Evolutionary conservation across 2,888 invertebrate genomes (phyloP), one percentile per base, ranked within the genome.

Genomic region (Netelia virgata): DNA sequence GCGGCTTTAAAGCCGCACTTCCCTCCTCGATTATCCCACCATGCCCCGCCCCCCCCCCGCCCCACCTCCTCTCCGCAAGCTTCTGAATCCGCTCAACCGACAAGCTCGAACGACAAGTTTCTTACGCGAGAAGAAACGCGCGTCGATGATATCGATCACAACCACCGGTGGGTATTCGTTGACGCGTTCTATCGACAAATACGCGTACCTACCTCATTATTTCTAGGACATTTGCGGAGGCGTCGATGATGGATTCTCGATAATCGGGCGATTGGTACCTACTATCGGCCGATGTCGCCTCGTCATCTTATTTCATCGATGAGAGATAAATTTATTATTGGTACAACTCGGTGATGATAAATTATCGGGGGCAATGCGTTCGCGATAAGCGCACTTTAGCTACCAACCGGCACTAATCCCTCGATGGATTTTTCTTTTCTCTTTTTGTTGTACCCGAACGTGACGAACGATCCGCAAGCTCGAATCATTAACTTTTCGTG

Each of bases 381-480:
- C 18, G 50, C 63, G 28, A 74, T 74, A 36, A 28, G n/a, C 20
- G 23, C 50, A 36, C 28, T 64, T 55, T 18, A n/a, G n/a, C n/a
- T n/a, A 47, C 43, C 28, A 47, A 73, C 28, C 47, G 74, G 57
- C n/a, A 11, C 53, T 14, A 81, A 68, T 55, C 47, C 28, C 61
- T 16, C 53, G n/a, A 59, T 20, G 28, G 14, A 36, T 64, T 23
- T 66, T 70, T 66, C 28, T 18, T 61, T 47, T 50, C 66, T 3
- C 64, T 68, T 28, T 43, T 66, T 43, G n/a, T n/a, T n/a, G n/a
- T 53, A 41, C 16, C 36, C 14, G 63, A 75, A 69, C 69, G 61
- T 75, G 69, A 75, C 74, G 18, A 81, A 81, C 20, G 69, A 75
- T 81, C 43, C 61, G 73, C 63, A 68, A 80, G 59, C 73, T 73